Evolutionary conservation across 2,888 invertebrate species (phyloP), one percentile per base, ranked within the genome.

Genomic region (Heteromurus nitidus): DNA sequence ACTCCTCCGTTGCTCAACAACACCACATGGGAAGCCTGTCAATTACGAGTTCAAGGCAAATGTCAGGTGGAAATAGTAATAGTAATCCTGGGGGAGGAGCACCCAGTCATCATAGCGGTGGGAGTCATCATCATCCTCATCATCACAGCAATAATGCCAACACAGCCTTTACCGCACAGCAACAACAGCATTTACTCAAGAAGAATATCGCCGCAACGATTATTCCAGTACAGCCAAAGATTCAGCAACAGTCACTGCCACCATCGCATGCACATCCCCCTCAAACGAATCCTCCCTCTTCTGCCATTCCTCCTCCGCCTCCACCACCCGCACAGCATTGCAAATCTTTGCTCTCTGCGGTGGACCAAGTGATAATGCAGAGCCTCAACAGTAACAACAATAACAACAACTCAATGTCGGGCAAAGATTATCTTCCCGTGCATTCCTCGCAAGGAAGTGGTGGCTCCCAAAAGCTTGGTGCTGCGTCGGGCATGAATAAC

Each of bases 361-460:
- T 85, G 28, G 83, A 85, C 64, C 83, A 85, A 82, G 85, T 85
- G 16, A 85, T 85, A 20, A 73, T 85, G 70, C 85, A 85, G 31
- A 80, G 80, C 16, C 68, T 85, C n/a, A 85, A 82, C 28, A 83
- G 82, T 58, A 82, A 82, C 30, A 76, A 60, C 30, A 73, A 60
- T 42, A 82, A 74, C 65, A 80, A 69, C 22, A 67, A 31, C 26
- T 50, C 64, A 26, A 77, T 65, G 70, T 70, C 76, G 13, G 42
- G 20, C 47, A 73, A 73, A 20, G 73, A 80, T 3, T 68, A 42
- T 20, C 62, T 74, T 26, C 42, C 69, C 9, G 30, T 60, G 62
- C 70, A 70, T 26, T 28, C 69, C 9, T 30, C 50, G 62, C 70
- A 70, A 18, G 47, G 50, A n/a, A 28, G 76, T 31, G 36, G 20